Evolutionary conservation across 2,888 invertebrate genomes (phyloP), one percentile per base, ranked within the genome.

Genomic region (Nematopogon swammerdamellus): DNA sequence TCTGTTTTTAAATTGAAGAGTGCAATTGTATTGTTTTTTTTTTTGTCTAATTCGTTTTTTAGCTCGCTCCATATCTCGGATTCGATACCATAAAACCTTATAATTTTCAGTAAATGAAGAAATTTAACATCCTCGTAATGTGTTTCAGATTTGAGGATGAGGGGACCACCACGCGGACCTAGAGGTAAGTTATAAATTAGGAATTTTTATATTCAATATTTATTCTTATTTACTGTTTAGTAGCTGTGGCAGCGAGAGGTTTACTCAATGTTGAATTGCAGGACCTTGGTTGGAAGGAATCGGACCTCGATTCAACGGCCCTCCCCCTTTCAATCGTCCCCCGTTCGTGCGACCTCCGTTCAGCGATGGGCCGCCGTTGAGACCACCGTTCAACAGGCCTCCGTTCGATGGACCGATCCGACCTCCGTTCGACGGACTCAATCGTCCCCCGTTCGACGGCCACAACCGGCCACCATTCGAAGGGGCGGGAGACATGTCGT

Each of bases 231-330:
- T n/a, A n/a, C n/a, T n/a, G n/a, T n/a, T 46, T 10, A 6, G 29
- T 19, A 18, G 14, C n/a, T 25, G 16, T 43, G 36, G 53, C 16
- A 30, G 14, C 11, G 11, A 14, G 3, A 44, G 18, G 14, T 10
- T 5, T 19, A 18, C 18, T 19, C n/a, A n/a, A n/a, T 6, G 2
- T 19, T 46, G 3, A 20, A 46, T 73, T 70, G 8, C 74, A 69
- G 76, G 71, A 14, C 71, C 72, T 0, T 76, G 76, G 75, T 67
- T 82, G 79, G 81, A 74, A 53, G 68, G 75, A 53, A 62, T 69
- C 50, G 45, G 50, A 63, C 72, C 74, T 2, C 63, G 77, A 3
- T 80, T 77, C 57, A 77, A 75, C 59, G 79, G 76, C 47, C 54
- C 56, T 30, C 61, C 61, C n/a, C 54, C 60, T 45, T 63, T 60